These are phyloP conservation scores for Hesperophylax magnus DNA, from an alignment of 1,140 invertebrate genomes.

Conservation along the genomic window DNA sequence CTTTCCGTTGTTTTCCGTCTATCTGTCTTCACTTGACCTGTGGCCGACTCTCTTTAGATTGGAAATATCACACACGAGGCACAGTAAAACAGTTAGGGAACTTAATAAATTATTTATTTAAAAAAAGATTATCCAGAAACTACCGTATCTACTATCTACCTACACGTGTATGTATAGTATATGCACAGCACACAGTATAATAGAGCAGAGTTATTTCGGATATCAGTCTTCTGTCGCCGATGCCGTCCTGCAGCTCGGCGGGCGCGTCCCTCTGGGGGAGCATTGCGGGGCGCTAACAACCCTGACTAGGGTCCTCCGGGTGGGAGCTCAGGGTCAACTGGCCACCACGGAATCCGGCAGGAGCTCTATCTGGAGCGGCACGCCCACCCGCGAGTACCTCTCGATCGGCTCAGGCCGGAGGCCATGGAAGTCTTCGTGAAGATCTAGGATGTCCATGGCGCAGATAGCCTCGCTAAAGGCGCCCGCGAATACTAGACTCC, in stretches of 20 bases:
- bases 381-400: not conserved
- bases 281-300: not conserved
- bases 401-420: slow-evolving; percentile 48
- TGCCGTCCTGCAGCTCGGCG: not conserved
- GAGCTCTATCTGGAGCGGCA: slow-evolving; percentile 35
- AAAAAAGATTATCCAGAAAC: slow-evolving; percentile 6
- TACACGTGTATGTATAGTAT: too few relatives aligned
- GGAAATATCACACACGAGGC: not conserved
- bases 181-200: not conserved
- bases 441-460: slow-evolving; percentile 61
- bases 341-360: slow-evolving; percentile 10
- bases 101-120: slow-evolving; percentile 32
- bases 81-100: slow-evolving; percentile 9
- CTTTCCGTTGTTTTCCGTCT: not conserved
- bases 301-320: not conserved
- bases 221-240: slow-evolving; percentile 18
- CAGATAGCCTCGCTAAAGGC: slow-evolving; percentile 64
- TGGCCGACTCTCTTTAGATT: not conserved
- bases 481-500: slow-evolving; percentile 61
- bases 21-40: not conserved
- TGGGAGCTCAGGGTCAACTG: slow-evolving; percentile 30
- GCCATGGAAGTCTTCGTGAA: slow-evolving; percentile 52
- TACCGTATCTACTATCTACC: not conserved
- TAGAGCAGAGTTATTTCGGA: not conserved
- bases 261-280: not conserved